Percentiles rank a stretch among this genome's conserved stretches.
Conservation (phyloP, 2,113 vertebrate species). For the Silurus meridionalis region DNA sequence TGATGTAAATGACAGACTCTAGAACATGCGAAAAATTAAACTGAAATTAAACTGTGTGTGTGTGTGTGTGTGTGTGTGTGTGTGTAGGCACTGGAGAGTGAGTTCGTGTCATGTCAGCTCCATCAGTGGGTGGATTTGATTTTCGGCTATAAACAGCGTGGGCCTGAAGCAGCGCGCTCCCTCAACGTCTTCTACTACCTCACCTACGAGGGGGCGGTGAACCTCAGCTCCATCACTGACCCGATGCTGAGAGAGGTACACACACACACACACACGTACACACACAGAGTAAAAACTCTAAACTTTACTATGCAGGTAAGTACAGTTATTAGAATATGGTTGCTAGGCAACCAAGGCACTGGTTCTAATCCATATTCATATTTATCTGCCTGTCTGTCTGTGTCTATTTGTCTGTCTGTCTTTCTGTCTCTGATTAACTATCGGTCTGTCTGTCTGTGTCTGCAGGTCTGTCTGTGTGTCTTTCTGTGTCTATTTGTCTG, state of each 20-base stretch:
- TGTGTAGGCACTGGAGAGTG: constrained; percentile 92
- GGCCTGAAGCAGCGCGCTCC: constrained; percentile 88
- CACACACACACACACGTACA: not conserved
- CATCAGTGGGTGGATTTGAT: constrained; percentile 99
- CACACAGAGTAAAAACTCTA: not conserved
- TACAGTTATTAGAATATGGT: not conserved
- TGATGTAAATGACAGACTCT: constrained; percentile 15
- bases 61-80: constrained; percentile 36
- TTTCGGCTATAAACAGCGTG: constrained; percentile 98
- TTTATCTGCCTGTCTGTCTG: too few relatives aligned
- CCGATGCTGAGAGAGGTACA: constrained; percentile 91
- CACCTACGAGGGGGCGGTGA: constrained; percentile 93
- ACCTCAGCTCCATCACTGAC: constrained; percentile 90
- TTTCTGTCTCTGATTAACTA: too few relatives aligned
- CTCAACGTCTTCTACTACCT: constrained; percentile 98
- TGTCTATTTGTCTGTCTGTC: too few relatives aligned
- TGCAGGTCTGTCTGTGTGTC: too few relatives aligned
- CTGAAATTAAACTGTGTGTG: not conserved
- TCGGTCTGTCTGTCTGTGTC: too few relatives aligned
- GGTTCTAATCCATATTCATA: too few relatives aligned
- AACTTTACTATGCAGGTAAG: not conserved
- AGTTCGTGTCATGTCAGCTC: constrained; percentile 98
- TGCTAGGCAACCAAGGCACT: not conserved
- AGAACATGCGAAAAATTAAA: constrained; percentile 26
- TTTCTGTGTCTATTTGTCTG: too few relatives aligned